Percentiles rank a stretch among this genome's conserved stretches.
Evolutionary conservation across 2,797 vertebrate genomes (phyloP).

Genomic region (Lepus townsendii): DNA sequence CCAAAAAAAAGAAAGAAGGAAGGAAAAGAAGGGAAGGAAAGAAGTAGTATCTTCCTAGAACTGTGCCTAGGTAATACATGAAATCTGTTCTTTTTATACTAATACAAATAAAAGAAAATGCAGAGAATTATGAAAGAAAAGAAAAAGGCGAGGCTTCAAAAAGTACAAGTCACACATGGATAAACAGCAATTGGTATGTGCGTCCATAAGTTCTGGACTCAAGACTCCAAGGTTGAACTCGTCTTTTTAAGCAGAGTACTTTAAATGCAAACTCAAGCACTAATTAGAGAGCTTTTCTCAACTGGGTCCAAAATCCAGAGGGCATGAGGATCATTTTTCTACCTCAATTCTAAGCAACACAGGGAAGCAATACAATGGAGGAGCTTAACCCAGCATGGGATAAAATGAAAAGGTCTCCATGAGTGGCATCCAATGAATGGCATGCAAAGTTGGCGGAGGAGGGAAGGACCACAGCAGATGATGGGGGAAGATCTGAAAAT

Average conservation of each 20-base stretch:
- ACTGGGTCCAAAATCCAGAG: constrained; percentile 72
- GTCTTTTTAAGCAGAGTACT: constrained; percentile 73
- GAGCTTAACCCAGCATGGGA: constrained; percentile 47
- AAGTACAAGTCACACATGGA: neutral
- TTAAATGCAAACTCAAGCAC: constrained; percentile 86
- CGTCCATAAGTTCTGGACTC: constrained; percentile 70
- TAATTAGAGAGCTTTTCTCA: constrained; percentile 82
- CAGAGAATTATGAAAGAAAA: too few relatives aligned
- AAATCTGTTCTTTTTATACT: too few relatives aligned
- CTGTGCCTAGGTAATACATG: too few relatives aligned
- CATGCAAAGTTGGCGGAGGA: neutral
- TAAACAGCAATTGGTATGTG: neutral
- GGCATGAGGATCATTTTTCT: constrained; percentile 70
- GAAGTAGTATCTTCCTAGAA: too few relatives aligned
- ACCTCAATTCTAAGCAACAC: constrained; percentile 50
- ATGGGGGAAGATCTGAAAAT: constrained; percentile 15
- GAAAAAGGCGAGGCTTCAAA: neutral
- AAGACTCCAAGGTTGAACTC: constrained; percentile 78
- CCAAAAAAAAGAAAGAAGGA: too few relatives aligned
- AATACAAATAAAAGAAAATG: too few relatives aligned
- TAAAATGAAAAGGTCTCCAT: constrained; percentile 43
- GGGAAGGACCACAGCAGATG: neutral
- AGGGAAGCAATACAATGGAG: constrained; percentile 66
- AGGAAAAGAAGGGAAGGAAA: too few relatives aligned
- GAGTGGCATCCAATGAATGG: neutral